These are phyloP conservation scores for Drosophila sucinea DNA, from an alignment of 1,140 invertebrate genomes.

Conservation along the genomic window DNA sequence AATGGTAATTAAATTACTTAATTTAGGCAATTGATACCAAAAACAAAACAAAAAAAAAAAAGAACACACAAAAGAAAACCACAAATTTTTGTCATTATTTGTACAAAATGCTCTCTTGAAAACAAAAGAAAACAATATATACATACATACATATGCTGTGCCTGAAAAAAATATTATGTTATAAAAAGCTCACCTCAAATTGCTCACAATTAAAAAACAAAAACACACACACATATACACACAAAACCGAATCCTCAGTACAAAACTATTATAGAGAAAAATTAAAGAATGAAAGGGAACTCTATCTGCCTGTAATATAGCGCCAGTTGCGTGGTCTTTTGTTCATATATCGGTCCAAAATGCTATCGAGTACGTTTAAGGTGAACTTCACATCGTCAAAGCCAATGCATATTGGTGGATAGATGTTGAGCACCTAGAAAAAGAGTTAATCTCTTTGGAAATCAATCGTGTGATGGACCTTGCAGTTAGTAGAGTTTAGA, in stretches of 20 bases:
- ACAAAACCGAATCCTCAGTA: slow-evolving; percentile 1
- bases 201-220: not conserved
- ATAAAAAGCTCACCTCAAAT: not conserved
- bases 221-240: not conserved
- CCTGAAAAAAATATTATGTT: slow-evolving; percentile 7
- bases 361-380: slow-evolving; percentile 85
- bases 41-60: not conserved
- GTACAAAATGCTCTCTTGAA: not conserved
- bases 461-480: slow-evolving; percentile 25
- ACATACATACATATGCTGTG: not conserved
- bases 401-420: slow-evolving; percentile 97
- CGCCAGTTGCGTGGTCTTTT: slow-evolving; percentile 68
- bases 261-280: not conserved
- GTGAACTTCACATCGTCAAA: slow-evolving; percentile 93
- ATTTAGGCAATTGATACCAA: slow-evolving; percentile 1
- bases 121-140: not conserved
- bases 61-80: not conserved
- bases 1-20: slow-evolving; percentile 13
- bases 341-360: slow-evolving; percentile 83
- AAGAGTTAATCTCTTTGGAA: not conserved
- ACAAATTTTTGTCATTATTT: slow-evolving; percentile 8
- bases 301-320: slow-evolving; percentile 12
- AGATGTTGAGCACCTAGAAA: slow-evolving; percentile 92
- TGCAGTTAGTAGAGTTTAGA: slow-evolving; percentile 36
- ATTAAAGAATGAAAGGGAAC: not conserved